Percentiles rank a stretch among this genome's conserved stretches.
phyloP scores from a whole-genome alignment of 2,113 vertebrate species.

The Crotalus viridis region DNA sequence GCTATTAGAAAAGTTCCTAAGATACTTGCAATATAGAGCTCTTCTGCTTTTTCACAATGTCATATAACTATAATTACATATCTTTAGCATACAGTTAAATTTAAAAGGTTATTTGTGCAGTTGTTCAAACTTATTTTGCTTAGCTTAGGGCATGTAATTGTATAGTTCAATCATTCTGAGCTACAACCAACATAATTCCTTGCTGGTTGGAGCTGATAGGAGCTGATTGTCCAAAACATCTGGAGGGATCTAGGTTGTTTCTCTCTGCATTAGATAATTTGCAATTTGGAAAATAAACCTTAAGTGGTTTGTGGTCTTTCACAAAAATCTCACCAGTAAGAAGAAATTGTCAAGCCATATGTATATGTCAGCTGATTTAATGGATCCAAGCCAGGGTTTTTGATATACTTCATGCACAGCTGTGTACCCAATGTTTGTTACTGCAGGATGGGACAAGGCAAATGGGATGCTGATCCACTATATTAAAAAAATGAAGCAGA shows the following conservation, averaged over 20 bases:
- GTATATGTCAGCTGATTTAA: conserved; percentile 79
- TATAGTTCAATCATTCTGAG: background rate
- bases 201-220: background rate
- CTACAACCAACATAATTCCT: background rate
- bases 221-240: background rate
- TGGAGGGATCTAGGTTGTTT: background rate
- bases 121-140: background rate
- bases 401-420: conserved; percentile 83
- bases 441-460: conserved; percentile 88
- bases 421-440: conserved; percentile 85
- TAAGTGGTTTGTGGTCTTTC: conserved; percentile 12
- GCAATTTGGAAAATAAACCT: background rate
- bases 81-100: conserved; percentile 23
- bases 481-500: conserved; percentile 56
- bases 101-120: conserved; percentile 28
- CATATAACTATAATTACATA: background rate
- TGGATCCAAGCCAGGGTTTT: conserved; percentile 86
- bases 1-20: background rate
- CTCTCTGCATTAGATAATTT: conserved; percentile 25
- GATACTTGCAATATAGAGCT: conserved; percentile 11
- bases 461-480: conserved; percentile 98
- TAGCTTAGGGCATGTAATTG: background rate
- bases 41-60: conserved; percentile 46
- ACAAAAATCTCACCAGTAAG: conserved; percentile 72
- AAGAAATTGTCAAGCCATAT: conserved; percentile 92